Conservation (phyloP, 2,113 vertebrate genomes). For the Raphicerus campestris region DNA sequence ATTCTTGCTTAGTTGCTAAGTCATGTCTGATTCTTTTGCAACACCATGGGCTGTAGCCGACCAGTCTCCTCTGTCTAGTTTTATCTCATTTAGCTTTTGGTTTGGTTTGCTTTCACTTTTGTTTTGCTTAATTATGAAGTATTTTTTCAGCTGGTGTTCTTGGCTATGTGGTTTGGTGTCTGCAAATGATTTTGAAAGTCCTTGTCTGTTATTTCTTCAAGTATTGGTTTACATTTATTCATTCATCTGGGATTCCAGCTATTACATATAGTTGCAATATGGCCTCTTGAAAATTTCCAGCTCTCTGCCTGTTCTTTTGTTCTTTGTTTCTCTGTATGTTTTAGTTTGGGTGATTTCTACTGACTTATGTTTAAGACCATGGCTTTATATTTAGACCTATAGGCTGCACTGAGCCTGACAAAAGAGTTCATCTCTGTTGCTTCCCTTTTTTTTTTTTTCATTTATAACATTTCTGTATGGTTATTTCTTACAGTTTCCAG, state of each 20-base stretch:
- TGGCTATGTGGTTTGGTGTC: neutral
- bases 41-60: fast-evolving
- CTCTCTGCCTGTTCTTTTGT: neutral
- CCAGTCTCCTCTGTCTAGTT: neutral
- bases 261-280: too few relatives aligned
- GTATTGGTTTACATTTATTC: neutral
- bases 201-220: neutral
- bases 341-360: neutral
- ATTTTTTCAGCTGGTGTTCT: neutral
- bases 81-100: neutral
- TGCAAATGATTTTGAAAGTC: neutral
- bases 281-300: neutral
- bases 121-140: neutral
- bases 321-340: neutral
- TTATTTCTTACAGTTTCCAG: neutral
- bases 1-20: neutral
- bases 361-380: neutral
- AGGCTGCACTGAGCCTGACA: neutral
- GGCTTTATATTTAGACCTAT: neutral
- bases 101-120: neutral
- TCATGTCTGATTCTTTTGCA: neutral
- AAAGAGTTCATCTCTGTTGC: neutral
- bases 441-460: neutral
- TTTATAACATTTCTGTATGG: neutral
- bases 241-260: neutral